Evolutionary conservation across 2,113 vertebrate genomes (phyloP).

Genomic region (Thunnus thynnus): DNA sequence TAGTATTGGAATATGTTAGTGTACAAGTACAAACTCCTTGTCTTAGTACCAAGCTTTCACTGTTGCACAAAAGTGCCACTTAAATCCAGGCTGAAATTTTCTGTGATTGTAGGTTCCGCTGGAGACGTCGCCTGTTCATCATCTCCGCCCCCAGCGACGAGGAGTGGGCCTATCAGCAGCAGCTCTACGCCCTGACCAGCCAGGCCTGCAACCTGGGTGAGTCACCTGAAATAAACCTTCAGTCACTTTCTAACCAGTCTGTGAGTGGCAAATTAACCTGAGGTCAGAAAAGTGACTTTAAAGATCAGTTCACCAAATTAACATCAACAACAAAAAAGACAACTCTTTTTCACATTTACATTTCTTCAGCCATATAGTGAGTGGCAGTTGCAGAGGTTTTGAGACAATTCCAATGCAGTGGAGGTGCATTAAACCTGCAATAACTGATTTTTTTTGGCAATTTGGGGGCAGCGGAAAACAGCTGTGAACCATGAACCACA

Average conservation of each 20-base stretch:
- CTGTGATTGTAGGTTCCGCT: conserved; percentile 91
- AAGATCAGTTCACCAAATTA: not conserved
- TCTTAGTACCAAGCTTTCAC: conserved; percentile 37
- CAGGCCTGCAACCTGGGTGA: conserved; percentile 99
- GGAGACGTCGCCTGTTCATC: conserved; percentile 95
- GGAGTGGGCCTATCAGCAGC: conserved; percentile 99
- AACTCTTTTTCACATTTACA: no score
- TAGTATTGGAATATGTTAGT: conserved; percentile 36
- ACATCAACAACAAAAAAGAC: no score
- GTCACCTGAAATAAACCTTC: conserved; percentile 50
- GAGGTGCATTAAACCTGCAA: no score
- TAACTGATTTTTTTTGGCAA: no score
- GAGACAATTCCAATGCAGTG: no score
- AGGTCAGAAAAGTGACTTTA: no score
- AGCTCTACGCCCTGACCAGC: conserved; percentile 93
- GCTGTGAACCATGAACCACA: no score
- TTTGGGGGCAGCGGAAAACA: no score
- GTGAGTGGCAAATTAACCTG: not conserved
- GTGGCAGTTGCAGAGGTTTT: no score
- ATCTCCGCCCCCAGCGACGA: conserved; percentile 96
- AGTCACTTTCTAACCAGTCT: not conserved
- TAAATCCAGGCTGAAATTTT: conserved; percentile 38
- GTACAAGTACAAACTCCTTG: conserved; percentile 7
- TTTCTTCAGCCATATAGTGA: no score
- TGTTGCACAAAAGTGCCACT: conserved; percentile 43